A percentile compares a stretch with the other conserved stretches of the same genome.
Conservation (phyloP, 2,888 invertebrate genomes). For the Pterostichus madidus region DNA sequence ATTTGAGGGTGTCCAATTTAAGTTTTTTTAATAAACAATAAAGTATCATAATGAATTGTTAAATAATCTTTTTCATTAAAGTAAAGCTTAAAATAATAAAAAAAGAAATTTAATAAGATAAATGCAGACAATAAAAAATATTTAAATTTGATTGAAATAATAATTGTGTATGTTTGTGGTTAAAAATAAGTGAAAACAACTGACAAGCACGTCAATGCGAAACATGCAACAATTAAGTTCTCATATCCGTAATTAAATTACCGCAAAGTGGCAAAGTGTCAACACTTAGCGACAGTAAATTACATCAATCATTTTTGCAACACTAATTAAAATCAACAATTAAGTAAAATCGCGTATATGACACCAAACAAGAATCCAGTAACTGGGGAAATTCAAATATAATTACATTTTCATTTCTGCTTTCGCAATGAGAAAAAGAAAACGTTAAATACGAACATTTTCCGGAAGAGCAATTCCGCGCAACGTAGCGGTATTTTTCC, state of each 20-base stretch:
- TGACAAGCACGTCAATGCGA: not conserved
- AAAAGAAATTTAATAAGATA: too few relatives aligned
- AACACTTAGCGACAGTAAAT: slow-evolving; percentile 47
- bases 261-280: slow-evolving; percentile 19
- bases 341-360: slow-evolving; percentile 45
- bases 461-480: slow-evolving; percentile 49
- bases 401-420: slow-evolving; percentile 58
- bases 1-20: too few relatives aligned
- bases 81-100: too few relatives aligned
- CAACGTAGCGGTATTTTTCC: slow-evolving; percentile 54
- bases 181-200: slow-evolving; percentile 26
- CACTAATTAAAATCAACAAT: slow-evolving; percentile 61
- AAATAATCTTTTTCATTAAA: too few relatives aligned
- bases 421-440: slow-evolving; percentile 47
- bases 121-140: too few relatives aligned
- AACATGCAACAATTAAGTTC: slow-evolving; percentile 4
- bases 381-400: slow-evolving; percentile 48
- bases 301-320: slow-evolving; percentile 63
- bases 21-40: too few relatives aligned
- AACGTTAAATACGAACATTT: slow-evolving; percentile 47
- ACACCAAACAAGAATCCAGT: slow-evolving; percentile 18
- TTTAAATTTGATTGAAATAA: too few relatives aligned
- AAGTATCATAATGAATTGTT: too few relatives aligned
- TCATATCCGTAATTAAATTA: slow-evolving; percentile 37
- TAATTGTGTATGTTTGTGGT: slow-evolving; percentile 2